phyloP scores from a whole-genome alignment of 2,113 vertebrate genomes.

The Coptodon rendalli region DNA sequence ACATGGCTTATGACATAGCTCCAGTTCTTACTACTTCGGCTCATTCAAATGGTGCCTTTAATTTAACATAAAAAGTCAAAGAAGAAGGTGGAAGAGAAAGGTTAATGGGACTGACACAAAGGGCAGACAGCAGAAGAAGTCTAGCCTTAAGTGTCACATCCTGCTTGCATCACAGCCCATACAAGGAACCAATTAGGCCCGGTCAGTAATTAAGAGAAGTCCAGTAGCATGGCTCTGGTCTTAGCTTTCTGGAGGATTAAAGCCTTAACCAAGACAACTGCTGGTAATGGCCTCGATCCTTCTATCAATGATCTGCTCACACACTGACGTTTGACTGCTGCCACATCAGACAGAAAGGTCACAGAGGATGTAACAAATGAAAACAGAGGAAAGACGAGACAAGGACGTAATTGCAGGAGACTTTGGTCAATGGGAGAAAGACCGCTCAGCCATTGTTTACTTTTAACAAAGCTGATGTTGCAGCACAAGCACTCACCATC shows the following conservation, averaged over 20 bases:
- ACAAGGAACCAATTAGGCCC: conserved; percentile 57
- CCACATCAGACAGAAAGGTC: conserved; percentile 62
- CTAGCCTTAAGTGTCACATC: conserved; percentile 63
- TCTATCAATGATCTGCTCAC: conserved; percentile 44
- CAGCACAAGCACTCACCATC: background rate
- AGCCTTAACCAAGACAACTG: conserved; percentile 35
- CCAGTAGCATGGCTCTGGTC: background rate
- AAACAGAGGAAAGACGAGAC: conserved; percentile 27
- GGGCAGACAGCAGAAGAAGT: conserved; percentile 56
- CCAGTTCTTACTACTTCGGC: background rate
- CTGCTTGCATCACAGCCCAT: conserved; percentile 26
- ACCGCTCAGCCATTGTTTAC: background rate
- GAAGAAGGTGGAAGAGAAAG: conserved; percentile 60
- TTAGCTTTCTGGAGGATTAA: conserved; percentile 38
- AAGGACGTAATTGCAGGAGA: conserved; percentile 36
- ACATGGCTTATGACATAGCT: conserved; percentile 3
- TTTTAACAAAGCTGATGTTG: background rate
- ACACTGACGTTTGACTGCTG: conserved; percentile 39
- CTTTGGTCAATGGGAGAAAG: conserved; percentile 8
- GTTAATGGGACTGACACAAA: conserved; percentile 70
- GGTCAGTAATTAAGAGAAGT: conserved; percentile 52
- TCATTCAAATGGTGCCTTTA: conserved; percentile 55
- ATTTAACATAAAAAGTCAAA: conserved; percentile 65
- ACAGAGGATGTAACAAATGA: conserved; percentile 51
- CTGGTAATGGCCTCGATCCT: conserved; percentile 49